Percentiles rank a stretch among this genome's conserved stretches.
Conservation (phyloP, 2,113 vertebrate genomes). For the Hirundichthys speculiger region DNA sequence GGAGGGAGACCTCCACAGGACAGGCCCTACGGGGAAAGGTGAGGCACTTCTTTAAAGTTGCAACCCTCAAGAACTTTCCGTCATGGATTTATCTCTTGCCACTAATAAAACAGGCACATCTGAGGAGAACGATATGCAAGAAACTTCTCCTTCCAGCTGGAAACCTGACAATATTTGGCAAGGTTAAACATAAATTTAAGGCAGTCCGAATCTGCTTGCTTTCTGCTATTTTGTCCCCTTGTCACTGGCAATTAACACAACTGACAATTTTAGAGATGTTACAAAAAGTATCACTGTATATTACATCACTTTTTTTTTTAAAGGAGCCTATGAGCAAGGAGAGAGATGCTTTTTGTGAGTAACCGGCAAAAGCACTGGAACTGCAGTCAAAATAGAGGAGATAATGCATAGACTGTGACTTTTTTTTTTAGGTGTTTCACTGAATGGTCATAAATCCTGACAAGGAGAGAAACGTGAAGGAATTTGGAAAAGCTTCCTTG, state of each 20-base stretch:
- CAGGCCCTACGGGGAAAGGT: slow-evolving; percentile 65
- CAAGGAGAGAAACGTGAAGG: no score
- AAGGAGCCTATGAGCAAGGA: slow-evolving; percentile 1
- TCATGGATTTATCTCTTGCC: neutral
- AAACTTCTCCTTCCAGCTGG: neutral
- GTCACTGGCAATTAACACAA: neutral
- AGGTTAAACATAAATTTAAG: no score
- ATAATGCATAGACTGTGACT: slow-evolving; percentile 43
- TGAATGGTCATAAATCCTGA: no score
- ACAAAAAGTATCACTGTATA: slow-evolving; percentile 3
- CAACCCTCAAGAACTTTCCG: neutral
- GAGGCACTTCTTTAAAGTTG: neutral
- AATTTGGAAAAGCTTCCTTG: no score
- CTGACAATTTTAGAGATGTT: slow-evolving; percentile 13
- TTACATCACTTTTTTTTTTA: slow-evolving; percentile 8
- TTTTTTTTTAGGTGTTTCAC: no score
- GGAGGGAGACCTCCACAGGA: slow-evolving; percentile 76
- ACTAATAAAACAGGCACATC: neutral
- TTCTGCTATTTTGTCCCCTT: no score
- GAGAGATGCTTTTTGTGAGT: neutral
- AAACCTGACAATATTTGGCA: neutral
- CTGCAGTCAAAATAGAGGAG: neutral
- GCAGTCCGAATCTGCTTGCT: no score
- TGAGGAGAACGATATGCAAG: neutral
- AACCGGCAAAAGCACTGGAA: neutral